phyloP scores from a whole-genome alignment of 2,888 invertebrate species.

The Macaria notata region DNA sequence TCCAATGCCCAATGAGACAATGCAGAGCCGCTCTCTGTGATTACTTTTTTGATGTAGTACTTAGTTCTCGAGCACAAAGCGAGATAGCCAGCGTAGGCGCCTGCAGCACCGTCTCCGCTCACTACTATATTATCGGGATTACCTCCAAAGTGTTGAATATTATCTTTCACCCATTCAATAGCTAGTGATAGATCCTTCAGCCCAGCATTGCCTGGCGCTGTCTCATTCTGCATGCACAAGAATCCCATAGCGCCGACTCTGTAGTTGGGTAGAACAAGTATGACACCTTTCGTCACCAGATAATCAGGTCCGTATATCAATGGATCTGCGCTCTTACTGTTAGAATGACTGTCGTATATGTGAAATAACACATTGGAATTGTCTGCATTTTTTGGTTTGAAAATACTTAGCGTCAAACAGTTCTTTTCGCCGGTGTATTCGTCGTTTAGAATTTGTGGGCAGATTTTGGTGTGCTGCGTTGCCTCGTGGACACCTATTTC shows the following conservation, averaged over 20 bases:
- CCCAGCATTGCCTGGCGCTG: slow-evolving; percentile 67
- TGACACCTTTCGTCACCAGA: slow-evolving; percentile 51
- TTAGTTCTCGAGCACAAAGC: slow-evolving; percentile 53
- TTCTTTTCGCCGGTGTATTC: slow-evolving; percentile 45
- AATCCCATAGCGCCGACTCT: slow-evolving; percentile 70
- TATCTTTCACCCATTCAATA: slow-evolving; percentile 58
- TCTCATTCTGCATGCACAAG: slow-evolving; percentile 55
- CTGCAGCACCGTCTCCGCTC: slow-evolving; percentile 62
- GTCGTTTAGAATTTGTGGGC: slow-evolving; percentile 54
- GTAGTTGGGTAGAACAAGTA: slow-evolving; percentile 66
- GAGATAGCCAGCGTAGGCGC: slow-evolving; percentile 60
- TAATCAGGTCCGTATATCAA: slow-evolving; percentile 61
- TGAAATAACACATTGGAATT: slow-evolving; percentile 59
- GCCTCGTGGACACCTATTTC: slow-evolving; percentile 34
- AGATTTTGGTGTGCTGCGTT: slow-evolving; percentile 46
- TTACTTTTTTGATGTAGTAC: slow-evolving; percentile 55
- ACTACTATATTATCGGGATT: slow-evolving; percentile 59
- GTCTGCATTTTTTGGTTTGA: slow-evolving; percentile 41
- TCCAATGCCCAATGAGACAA: slow-evolving; percentile 64
- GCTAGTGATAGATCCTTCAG: slow-evolving; percentile 65
- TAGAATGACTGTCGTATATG: slow-evolving; percentile 65
- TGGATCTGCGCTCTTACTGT: slow-evolving; percentile 53
- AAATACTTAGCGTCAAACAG: slow-evolving; percentile 69
- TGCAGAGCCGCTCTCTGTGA: slow-evolving; percentile 64
- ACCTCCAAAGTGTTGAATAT: slow-evolving; percentile 63